Percentiles rank a stretch among this genome's conserved stretches.
These are phyloP conservation scores for Chrysomallon squamiferum DNA, from an alignment of 1,140 invertebrate genomes.

Conservation along the genomic window DNA sequence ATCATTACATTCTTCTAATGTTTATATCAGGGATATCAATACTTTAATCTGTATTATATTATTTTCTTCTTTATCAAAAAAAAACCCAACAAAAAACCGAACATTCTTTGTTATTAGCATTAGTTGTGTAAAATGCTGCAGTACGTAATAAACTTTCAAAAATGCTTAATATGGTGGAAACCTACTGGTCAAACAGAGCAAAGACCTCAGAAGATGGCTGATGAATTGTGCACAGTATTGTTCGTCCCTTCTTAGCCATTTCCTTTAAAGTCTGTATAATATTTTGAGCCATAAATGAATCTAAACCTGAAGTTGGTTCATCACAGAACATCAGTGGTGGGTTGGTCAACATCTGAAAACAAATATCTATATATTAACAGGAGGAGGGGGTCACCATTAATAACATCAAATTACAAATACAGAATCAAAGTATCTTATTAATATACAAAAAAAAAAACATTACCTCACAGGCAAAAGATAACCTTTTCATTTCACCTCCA, in stretches of 20 bases:
- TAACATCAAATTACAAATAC: too few species aligned
- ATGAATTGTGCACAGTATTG: slow-evolving; percentile 93
- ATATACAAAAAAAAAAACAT: too few species aligned
- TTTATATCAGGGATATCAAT: too few species aligned
- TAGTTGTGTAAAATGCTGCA: too few species aligned
- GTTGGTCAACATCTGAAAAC: slow-evolving; percentile 82
- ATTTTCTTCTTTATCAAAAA: too few species aligned
- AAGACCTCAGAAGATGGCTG: slow-evolving; percentile 95
- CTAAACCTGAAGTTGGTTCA: slow-evolving; percentile 92
- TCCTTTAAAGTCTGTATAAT: slow-evolving; percentile 77
- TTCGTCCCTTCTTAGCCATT: slow-evolving; percentile 82
- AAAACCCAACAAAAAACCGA: too few species aligned
- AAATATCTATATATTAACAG: slow-evolving; percentile 9
- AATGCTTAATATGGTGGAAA: not conserved
- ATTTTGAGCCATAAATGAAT: slow-evolving; percentile 91
- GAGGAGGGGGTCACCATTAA: not conserved
- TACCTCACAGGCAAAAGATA: slow-evolving; percentile 94
- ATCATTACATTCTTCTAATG: too few species aligned
- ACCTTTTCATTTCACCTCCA: slow-evolving; percentile 91
- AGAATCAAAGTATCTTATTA: too few species aligned
- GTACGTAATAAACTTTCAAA: too few species aligned
- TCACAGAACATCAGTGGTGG: slow-evolving; percentile 96
- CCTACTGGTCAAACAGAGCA: slow-evolving; percentile 76
- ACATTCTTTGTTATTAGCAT: too few species aligned
- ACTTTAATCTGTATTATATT: too few species aligned